These are phyloP conservation scores for Melanotaenia duboulayi DNA, from an alignment of 2,113 vertebrate genomes.

Conservation along the genomic window DNA sequence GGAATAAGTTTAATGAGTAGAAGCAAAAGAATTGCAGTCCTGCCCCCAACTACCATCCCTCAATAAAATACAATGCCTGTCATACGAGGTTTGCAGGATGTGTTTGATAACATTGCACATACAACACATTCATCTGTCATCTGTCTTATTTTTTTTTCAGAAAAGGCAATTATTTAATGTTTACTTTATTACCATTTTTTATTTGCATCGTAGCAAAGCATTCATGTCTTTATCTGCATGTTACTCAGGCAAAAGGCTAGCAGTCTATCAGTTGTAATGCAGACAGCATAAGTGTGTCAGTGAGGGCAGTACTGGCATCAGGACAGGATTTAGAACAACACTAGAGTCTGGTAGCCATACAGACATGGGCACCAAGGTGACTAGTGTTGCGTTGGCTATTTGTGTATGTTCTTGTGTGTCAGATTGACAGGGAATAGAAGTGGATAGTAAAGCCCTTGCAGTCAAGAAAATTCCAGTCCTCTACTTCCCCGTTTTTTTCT, in stretches of 20 bases:
- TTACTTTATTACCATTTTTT: too few relatives aligned
- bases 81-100: too few relatives aligned
- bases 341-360: constrained; percentile 48
- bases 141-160: too few relatives aligned
- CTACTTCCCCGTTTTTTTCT: constrained; percentile 40
- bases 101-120: too few relatives aligned
- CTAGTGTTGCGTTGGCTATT: constrained; percentile 24
- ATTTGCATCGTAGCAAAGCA: background rate
- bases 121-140: too few relatives aligned
- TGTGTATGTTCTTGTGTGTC: constrained; percentile 18
- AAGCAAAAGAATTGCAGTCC: too few relatives aligned
- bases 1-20: too few relatives aligned
- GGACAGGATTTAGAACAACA: constrained; percentile 54
- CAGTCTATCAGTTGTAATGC: constrained; percentile 19
- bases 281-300: constrained; percentile 55
- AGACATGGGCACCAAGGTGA: constrained; percentile 39
- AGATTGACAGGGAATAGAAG: constrained; percentile 37
- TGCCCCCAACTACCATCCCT: too few relatives aligned
- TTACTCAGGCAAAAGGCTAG: constrained; percentile 19
- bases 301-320: constrained; percentile 50
- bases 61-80: too few relatives aligned
- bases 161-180: too few relatives aligned
- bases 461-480: constrained; percentile 44
- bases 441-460: constrained; percentile 32
- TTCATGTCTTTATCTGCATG: too few relatives aligned